Conservation (phyloP, 1,140 invertebrate species). For the Ceratina australensis region DNA sequence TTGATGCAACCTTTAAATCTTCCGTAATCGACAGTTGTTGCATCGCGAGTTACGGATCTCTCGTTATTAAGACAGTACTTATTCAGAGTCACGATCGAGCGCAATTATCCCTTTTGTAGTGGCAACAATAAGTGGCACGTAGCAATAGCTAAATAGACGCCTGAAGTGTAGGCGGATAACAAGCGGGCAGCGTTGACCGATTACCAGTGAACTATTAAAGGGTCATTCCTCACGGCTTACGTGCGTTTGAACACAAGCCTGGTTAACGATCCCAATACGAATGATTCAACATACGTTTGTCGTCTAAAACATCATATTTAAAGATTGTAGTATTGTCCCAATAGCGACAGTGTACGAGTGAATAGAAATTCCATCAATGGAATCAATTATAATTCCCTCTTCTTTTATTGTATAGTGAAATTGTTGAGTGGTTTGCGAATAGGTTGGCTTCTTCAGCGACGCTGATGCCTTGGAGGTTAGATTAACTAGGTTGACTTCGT, state of each 20-base stretch:
- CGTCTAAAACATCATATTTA: no score
- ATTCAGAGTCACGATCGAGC: conserved; percentile 22
- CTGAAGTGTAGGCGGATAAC: conserved; percentile 49
- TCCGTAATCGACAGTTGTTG: conserved; percentile 5
- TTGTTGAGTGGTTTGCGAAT: no score
- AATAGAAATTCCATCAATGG: no score
- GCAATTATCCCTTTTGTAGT: conserved; percentile 53
- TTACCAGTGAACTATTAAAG: conserved; percentile 46
- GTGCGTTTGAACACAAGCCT: not conserved
- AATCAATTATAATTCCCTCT: no score
- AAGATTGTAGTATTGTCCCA: no score
- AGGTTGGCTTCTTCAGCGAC: no score
- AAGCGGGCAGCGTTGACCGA: conserved; percentile 30
- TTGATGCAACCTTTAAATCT: conserved; percentile 21
- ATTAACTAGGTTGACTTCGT: no score
- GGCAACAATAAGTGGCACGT: conserved; percentile 34
- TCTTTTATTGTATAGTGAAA: no score
- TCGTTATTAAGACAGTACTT: conserved; percentile 18
- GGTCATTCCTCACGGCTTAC: conserved; percentile 24
- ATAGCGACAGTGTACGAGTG: no score
- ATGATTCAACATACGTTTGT: no score
- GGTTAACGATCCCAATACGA: no score
- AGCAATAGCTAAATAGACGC: conserved; percentile 34
- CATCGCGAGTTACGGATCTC: conserved; percentile 6
- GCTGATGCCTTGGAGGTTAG: no score